phyloP scores from a whole-genome alignment of 2,888 invertebrate genomes.

The Axea sp. region DNA sequence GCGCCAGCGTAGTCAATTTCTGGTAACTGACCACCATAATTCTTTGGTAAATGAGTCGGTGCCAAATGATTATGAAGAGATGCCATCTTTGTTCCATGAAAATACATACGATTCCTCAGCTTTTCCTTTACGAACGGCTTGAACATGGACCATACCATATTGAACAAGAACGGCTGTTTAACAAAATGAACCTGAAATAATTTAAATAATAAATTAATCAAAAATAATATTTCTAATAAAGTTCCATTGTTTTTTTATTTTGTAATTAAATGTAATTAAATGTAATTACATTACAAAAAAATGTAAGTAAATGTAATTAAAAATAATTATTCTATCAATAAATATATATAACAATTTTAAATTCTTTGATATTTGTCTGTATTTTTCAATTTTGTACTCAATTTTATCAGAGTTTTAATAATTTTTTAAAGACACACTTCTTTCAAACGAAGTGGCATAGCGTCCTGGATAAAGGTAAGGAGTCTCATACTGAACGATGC shows the following conservation, averaged over 20 bases:
- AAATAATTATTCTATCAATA: too few species aligned
- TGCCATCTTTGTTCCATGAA: constrained; percentile 90
- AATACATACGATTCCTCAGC: constrained; percentile 88
- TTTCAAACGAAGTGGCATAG: constrained; percentile 91
- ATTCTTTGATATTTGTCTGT: too few species aligned
- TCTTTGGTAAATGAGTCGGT: constrained; percentile 85
- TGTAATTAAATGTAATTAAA: too few species aligned
- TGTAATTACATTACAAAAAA: too few species aligned
- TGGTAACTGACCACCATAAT: constrained; percentile 88
- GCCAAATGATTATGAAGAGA: constrained; percentile 87
- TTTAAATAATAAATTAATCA: neutral
- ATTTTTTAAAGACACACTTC: constrained; percentile 78
- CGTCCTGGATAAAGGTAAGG: constrained; percentile 91
- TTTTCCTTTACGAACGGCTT: constrained; percentile 91
- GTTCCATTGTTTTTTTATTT: too few species aligned
- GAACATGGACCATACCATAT: constrained; percentile 91
- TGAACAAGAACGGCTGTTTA: constrained; percentile 91
- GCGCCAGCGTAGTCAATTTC: constrained; percentile 88
- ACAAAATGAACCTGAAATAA: constrained; percentile 85
- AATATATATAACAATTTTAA: too few species aligned
- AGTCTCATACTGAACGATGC: constrained; percentile 88
- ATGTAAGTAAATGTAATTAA: too few species aligned
- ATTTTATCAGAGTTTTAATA: too few species aligned
- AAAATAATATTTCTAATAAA: too few species aligned
- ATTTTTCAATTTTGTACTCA: too few species aligned